A percentile compares a stretch with the other conserved stretches of the same genome.
phyloP scores from a whole-genome alignment of 2,113 vertebrate species.

The Odocoileus hemionus region DNA sequence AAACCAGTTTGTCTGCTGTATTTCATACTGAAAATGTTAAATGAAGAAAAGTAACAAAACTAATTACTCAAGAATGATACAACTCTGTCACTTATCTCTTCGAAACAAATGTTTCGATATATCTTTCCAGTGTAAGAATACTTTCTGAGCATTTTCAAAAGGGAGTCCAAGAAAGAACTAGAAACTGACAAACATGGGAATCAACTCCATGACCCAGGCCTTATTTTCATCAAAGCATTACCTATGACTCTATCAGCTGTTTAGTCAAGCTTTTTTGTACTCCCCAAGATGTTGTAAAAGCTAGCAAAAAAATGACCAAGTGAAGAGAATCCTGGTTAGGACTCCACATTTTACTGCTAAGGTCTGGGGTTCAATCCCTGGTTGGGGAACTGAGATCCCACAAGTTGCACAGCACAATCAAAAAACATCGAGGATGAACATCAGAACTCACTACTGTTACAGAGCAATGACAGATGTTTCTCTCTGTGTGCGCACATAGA shows the following conservation, averaged over 20 bases:
- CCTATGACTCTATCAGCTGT: neutral
- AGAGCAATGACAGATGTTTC: neutral
- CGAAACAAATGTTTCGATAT: neutral
- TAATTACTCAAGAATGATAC: conserved; percentile 11
- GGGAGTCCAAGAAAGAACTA: neutral
- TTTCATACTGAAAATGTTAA: conserved; percentile 15
- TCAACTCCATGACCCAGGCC: neutral
- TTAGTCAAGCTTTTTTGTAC: neutral
- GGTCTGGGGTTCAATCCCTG: neutral
- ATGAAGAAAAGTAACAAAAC: conserved; percentile 4
- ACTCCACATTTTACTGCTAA: neutral
- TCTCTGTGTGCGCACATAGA: neutral
- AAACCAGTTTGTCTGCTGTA: neutral
- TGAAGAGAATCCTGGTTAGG: neutral
- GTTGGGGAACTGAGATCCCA: neutral
- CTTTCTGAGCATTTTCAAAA: conserved; percentile 24
- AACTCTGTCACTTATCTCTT: neutral
- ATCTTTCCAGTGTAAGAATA: neutral
- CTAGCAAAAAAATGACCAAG: neutral
- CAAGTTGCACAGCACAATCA: neutral
- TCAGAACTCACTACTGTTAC: neutral
- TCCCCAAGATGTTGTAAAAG: neutral
- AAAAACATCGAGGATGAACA: neutral
- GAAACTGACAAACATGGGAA: neutral
- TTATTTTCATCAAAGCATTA: neutral